phyloP scores from a whole-genome alignment of 2,113 vertebrate species.

The Oenanthe oenanthe region DNA sequence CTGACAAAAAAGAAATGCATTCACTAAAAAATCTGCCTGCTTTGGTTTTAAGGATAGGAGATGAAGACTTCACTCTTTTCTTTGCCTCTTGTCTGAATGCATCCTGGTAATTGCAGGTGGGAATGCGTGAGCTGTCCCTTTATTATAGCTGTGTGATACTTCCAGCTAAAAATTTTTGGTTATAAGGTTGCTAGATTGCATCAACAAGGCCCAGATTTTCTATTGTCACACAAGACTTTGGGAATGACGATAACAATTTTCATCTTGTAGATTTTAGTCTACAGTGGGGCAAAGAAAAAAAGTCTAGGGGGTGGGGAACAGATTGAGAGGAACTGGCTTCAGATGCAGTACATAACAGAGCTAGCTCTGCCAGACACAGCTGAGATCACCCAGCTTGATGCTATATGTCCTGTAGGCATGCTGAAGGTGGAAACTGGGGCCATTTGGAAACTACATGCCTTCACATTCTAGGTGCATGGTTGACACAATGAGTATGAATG shows the following conservation, averaged over 20 bases:
- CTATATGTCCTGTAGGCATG: not conserved
- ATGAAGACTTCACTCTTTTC: not conserved
- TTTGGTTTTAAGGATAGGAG: not conserved
- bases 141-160: not conserved
- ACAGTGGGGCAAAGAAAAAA: not conserved
- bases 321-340: not conserved
- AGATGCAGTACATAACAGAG: not conserved
- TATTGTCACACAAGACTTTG: not conserved
- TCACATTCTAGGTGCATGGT: not conserved
- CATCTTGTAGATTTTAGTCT: not conserved
- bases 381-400: not conserved
- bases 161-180: not conserved
- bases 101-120: not conserved
- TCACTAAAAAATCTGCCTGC: not conserved
- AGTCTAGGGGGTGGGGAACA: not conserved
- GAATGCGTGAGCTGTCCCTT: not conserved
- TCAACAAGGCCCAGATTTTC: not conserved
- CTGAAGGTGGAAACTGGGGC: not conserved
- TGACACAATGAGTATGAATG: not conserved
- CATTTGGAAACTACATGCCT: not conserved
- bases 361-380: not conserved
- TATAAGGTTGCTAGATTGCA: not conserved
- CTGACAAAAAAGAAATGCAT: not conserved
- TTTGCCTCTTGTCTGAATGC: fast-evolving
- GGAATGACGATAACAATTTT: not conserved